These are phyloP conservation scores for Alcis repandata DNA, from an alignment of 2,888 invertebrate genomes.

Conservation along the genomic window DNA sequence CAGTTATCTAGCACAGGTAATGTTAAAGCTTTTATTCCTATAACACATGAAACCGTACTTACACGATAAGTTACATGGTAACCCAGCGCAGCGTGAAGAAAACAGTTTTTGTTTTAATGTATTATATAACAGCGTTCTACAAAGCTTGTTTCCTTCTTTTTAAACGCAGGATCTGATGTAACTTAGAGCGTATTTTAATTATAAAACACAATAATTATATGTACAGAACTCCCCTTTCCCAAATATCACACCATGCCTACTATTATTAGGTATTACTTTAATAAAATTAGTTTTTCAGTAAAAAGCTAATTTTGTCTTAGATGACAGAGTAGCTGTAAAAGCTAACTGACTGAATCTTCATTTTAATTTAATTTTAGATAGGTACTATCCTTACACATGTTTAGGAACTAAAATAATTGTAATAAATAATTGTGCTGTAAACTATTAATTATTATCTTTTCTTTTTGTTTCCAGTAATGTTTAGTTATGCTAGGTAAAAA, in stretches of 20 bases:
- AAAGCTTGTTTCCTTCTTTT: background rate
- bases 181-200: conserved; percentile 13
- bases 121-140: background rate
- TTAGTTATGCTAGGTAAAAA: conserved; percentile 1
- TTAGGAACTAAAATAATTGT: conserved; percentile 70
- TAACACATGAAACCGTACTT: conserved; percentile 39
- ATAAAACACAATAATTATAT: conserved; percentile 38
- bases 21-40: conserved; percentile 73
- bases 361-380: conserved; percentile 43
- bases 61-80: conserved; percentile 14
- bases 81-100: background rate
- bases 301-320: conserved; percentile 27
- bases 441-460: conserved; percentile 23
- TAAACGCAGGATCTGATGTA: background rate
- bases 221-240: conserved; percentile 47
- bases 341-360: conserved; percentile 52
- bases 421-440: conserved; percentile 70
- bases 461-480: conserved; percentile 33
- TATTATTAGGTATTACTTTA: conserved; percentile 22
- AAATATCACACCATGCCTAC: conserved; percentile 46
- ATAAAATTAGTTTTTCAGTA: conserved; percentile 16
- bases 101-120: background rate
- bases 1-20: conserved; percentile 67
- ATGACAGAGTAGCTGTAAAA: conserved; percentile 46
- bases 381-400: conserved; percentile 32